phyloP scores from a whole-genome alignment of 2,888 invertebrate genomes.

The Mythimna impura region DNA sequence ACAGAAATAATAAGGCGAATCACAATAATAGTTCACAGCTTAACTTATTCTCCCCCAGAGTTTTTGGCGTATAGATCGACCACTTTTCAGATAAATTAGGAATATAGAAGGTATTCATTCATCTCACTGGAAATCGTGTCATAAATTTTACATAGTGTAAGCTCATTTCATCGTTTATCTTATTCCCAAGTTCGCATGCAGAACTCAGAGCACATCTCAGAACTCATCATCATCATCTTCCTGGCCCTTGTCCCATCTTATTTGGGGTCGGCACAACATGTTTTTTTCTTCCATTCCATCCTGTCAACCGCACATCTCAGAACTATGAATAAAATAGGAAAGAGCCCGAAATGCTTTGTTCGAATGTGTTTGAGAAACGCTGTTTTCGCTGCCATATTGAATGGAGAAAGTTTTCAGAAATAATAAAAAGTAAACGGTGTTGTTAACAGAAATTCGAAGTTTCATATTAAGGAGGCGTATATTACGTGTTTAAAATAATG shows the following conservation, averaged over 20 bases:
- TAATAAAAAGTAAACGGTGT: conserved; percentile 51
- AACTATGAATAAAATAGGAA: conserved; percentile 54
- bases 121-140: conserved; percentile 3
- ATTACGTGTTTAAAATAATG: conserved; percentile 30
- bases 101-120: conserved; percentile 11
- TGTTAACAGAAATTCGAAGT: conserved; percentile 38
- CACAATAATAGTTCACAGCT: conserved; percentile 8
- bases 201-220: conserved; percentile 35
- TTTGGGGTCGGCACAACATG: too few relatives aligned
- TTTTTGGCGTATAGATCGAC: neutral
- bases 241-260: too few relatives aligned
- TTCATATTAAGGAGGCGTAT: conserved; percentile 35
- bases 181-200: conserved; percentile 18
- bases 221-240: too few relatives aligned
- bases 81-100: neutral
- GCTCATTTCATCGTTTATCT: conserved; percentile 24
- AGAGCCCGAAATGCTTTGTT: conserved; percentile 52
- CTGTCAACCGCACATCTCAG: conserved; percentile 37
- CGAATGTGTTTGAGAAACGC: conserved; percentile 39
- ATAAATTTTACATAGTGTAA: conserved; percentile 14
- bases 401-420: conserved; percentile 57
- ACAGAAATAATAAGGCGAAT: conserved; percentile 16
- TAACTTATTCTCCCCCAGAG: neutral
- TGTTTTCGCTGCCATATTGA: conserved; percentile 39
- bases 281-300: too few relatives aligned